Percentiles rank a stretch among this genome's conserved stretches.
Conservation (phyloP, 1,140 invertebrate species). For the Piezodorus guildinii region DNA sequence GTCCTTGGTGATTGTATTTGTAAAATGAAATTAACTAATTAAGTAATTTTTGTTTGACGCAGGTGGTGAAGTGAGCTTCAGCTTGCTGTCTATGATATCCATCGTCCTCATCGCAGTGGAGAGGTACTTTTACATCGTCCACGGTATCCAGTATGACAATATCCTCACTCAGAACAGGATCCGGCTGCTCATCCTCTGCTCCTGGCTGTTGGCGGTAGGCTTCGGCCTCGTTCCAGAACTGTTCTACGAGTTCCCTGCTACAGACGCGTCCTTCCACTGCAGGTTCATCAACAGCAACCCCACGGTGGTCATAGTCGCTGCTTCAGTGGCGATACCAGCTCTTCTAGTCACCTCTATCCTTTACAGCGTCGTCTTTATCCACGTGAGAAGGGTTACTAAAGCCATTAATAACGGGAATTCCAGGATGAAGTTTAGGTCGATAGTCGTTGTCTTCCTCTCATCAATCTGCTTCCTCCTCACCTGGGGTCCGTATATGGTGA, state of each 20-base stretch:
- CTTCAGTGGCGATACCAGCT: not conserved
- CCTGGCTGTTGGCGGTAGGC: not conserved
- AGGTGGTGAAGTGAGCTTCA: not conserved
- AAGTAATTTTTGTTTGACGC: no score
- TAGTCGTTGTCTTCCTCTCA: not conserved
- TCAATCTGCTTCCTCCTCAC: not conserved
- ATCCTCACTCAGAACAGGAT: not conserved
- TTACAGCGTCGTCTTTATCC: not conserved
- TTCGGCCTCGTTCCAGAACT: not conserved
- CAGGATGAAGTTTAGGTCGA: not conserved
- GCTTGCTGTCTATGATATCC: not conserved
- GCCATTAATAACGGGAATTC: not conserved
- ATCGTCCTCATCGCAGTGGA: not conserved
- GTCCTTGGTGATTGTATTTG: no score
- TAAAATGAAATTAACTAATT: no score
- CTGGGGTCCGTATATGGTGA: not conserved
- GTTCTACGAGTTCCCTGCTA: no score
- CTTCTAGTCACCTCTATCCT: not conserved
- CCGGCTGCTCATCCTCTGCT: not conserved
- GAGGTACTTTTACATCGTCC: slow-evolving; percentile 1
- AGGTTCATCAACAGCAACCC: not conserved
- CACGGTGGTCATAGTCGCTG: not conserved
- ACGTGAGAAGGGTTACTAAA: not conserved
- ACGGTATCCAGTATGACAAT: not conserved
- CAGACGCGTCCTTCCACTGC: not conserved